phyloP scores from a whole-genome alignment of 2,888 invertebrate genomes.

The Lacanobia oleracea region DNA sequence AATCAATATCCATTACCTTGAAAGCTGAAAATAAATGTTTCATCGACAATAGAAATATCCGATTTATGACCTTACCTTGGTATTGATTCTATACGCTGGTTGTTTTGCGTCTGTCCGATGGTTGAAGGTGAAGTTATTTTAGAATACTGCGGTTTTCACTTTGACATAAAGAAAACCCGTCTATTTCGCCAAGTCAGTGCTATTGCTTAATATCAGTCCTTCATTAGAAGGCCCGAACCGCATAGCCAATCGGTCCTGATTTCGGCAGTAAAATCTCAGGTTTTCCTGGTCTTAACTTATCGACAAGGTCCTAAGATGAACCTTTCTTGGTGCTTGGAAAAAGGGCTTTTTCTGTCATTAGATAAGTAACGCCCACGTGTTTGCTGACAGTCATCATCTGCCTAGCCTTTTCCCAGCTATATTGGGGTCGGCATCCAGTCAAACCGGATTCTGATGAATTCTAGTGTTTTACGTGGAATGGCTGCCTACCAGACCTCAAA shows the following conservation, averaged over 20 bases:
- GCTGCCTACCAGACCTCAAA: too few species aligned
- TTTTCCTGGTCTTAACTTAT: not conserved
- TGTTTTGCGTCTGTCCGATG: not conserved
- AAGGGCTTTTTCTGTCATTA: not conserved
- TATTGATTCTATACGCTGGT: constrained; percentile 1
- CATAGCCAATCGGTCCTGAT: not conserved
- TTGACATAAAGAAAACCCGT: not conserved
- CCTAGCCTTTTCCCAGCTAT: too few species aligned
- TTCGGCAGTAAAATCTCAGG: not conserved
- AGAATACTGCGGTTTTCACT: not conserved
- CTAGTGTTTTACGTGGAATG: too few species aligned
- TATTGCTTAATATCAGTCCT: not conserved
- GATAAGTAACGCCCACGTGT: not conserved
- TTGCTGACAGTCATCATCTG: too few species aligned
- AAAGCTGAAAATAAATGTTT: constrained; percentile 6
- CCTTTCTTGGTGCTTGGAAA: too few species aligned
- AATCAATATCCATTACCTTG: not conserved
- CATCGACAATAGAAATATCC: not conserved
- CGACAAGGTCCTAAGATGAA: too few species aligned
- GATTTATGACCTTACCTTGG: not conserved
- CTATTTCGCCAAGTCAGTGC: not conserved
- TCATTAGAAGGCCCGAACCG: not conserved
- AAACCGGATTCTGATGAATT: too few species aligned
- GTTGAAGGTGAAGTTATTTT: not conserved
- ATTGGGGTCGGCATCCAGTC: too few species aligned